A percentile compares a stretch with the other conserved stretches of the same genome.
Conservation (phyloP, 2,113 vertebrate species). For the Trogon surrucura region DNA sequence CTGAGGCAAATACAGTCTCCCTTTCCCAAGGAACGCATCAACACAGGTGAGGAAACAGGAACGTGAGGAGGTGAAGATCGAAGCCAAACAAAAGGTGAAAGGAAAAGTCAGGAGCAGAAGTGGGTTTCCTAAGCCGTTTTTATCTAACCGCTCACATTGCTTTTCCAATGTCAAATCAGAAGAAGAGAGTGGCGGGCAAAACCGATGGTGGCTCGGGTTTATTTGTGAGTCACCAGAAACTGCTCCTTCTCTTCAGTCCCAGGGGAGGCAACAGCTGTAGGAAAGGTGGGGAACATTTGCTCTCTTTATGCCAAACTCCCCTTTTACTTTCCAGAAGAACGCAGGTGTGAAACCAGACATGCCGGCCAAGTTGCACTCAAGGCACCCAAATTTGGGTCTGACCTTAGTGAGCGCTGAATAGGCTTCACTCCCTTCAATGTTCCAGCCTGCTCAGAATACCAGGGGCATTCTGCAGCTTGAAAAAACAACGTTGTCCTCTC, state of each 20-base stretch:
- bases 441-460: background rate
- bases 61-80: background rate
- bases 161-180: background rate
- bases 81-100: background rate
- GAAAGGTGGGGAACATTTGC: background rate
- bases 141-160: background rate
- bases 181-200: background rate
- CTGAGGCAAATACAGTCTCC: background rate
- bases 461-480: background rate
- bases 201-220: background rate
- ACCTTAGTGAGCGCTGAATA: background rate
- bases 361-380: background rate
- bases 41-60: background rate
- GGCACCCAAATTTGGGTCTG: background rate
- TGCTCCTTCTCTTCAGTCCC: background rate
- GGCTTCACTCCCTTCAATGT: background rate
- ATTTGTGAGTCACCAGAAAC: background rate
- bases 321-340: background rate
- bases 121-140: background rate
- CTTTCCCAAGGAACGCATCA: background rate
- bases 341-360: background rate
- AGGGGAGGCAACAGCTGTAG: background rate
- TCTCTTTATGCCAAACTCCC: background rate
- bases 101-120: background rate
- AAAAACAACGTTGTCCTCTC: background rate